phyloP scores from a whole-genome alignment of 2,797 vertebrate genomes.

The Ctenopoma kingsleyae region DNA sequence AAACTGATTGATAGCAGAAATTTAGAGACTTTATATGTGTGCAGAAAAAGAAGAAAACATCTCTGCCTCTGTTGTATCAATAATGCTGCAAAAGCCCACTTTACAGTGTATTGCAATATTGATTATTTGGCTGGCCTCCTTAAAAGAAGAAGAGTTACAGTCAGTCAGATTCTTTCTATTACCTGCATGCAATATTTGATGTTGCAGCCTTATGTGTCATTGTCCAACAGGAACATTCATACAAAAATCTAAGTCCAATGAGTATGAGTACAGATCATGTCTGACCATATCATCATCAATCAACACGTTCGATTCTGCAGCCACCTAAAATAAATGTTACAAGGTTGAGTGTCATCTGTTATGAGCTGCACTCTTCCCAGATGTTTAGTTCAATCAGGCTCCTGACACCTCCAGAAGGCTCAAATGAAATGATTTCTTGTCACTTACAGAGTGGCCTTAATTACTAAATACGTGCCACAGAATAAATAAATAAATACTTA shows the following conservation, averaged over 20 bases:
- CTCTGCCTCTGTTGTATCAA: neutral
- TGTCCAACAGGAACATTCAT: conserved; percentile 1
- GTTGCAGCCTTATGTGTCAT: conserved; percentile 8
- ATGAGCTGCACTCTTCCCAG: conserved; percentile 33
- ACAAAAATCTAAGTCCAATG: conserved; percentile 3
- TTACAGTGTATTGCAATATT: neutral
- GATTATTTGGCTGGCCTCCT: conserved; percentile 1
- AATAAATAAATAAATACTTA: conserved; percentile 49
- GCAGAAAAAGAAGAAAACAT: neutral
- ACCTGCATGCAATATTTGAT: neutral
- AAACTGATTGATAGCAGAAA: conserved; percentile 16
- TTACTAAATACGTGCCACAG: conserved; percentile 38
- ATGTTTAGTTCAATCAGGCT: conserved; percentile 46
- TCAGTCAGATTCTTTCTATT: neutral
- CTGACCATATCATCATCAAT: conserved; percentile 9
- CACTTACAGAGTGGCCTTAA: conserved; percentile 48
- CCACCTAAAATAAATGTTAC: conserved; percentile 39
- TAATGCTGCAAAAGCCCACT: neutral
- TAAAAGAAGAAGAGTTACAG: neutral
- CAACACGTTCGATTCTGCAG: conserved; percentile 22
- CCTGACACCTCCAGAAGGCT: conserved; percentile 42
- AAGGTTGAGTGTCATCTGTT: conserved; percentile 38
- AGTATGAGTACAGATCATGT: conserved; percentile 18
- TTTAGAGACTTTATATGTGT: neutral
- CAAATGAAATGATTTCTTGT: conserved; percentile 44